Evolutionary conservation across 1,140 invertebrate genomes (phyloP).

Genomic region (Rhyzopertha dominica): DNA sequence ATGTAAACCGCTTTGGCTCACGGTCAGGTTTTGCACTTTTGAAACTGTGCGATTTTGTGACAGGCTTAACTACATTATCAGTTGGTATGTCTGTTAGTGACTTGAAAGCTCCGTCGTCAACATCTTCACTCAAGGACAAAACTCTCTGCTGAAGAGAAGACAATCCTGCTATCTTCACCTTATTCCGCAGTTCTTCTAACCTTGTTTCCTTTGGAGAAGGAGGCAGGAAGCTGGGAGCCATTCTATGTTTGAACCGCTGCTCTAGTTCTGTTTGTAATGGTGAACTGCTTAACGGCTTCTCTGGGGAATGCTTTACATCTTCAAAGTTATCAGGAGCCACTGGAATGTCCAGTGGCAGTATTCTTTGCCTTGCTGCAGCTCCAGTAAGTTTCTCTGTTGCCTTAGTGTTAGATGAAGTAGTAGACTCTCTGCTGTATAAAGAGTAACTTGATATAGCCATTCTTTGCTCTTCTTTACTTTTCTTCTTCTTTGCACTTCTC

Average conservation of each 20-base stretch:
- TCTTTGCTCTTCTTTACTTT: slow-evolving; percentile 51
- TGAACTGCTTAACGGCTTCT: slow-evolving; percentile 23
- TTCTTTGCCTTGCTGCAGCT: slow-evolving; percentile 49
- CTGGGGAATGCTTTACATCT: slow-evolving; percentile 19
- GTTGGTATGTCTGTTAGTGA: slow-evolving; percentile 44
- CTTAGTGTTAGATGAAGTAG: slow-evolving; percentile 28
- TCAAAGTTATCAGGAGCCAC: slow-evolving; percentile 32
- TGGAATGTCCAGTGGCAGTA: slow-evolving; percentile 53
- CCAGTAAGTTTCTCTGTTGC: too few relatives aligned
- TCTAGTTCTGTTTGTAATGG: slow-evolving; percentile 38
- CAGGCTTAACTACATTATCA: slow-evolving; percentile 49
- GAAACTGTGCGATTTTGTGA: slow-evolving; percentile 63
- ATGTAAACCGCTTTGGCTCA: too few relatives aligned
- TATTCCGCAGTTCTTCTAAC: slow-evolving; percentile 37
- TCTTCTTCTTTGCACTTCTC: slow-evolving; percentile 61
- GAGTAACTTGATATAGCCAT: too few relatives aligned
- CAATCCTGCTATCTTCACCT: slow-evolving; percentile 48
- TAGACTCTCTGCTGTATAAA: too few relatives aligned
- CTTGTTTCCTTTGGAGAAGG: slow-evolving; percentile 8
- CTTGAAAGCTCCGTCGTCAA: slow-evolving; percentile 44
- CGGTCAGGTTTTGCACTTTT: slow-evolving; percentile 46
- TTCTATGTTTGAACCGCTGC: slow-evolving; percentile 33
- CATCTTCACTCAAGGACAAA: slow-evolving; percentile 26
- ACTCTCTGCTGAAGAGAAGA: slow-evolving; percentile 50
- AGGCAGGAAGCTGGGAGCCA: slow-evolving; percentile 3